Evolutionary conservation across 2,888 invertebrate species (phyloP), one percentile per base, ranked within the genome.

Genomic region (Caenorhabditis auriculariae): DNA sequence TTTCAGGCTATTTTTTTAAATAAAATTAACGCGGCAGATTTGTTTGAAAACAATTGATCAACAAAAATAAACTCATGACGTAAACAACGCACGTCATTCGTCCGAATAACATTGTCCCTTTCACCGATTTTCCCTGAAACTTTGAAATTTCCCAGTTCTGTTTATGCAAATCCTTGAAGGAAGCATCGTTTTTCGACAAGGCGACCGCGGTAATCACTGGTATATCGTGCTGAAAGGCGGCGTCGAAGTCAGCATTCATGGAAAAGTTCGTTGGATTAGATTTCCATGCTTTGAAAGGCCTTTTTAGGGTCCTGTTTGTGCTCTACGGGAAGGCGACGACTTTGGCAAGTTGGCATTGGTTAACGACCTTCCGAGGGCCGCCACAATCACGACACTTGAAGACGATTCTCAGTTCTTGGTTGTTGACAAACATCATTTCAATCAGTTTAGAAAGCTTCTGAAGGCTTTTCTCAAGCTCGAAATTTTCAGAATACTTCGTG

Each of bases 331-430:
- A 83, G 90, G 90, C 56, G 91, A 91, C 83, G 91, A 91, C 84
- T 91, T 91, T 83, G 91, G 91, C 49, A 91, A 91, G 84, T 85
- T 91, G 74, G 90, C 90, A 42, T 85, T 91, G 70, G 89, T 91
- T 74, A 91, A 90, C 83, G 90, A 90, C 84, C 88, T 89, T 50
- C 90, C 90, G 39, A 88, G 90, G 83, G 90, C 90, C 56, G 90
- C 90, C 28, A 90, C 90, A 17, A 90, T 91, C 74, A 88, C 90
- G 35, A 85, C 90, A 52, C 85, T 88, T 70, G 90, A 91, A 82
- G 88, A 89, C 83, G 89, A 90, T 83, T 90, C 90, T 77, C 90
- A 90, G 82, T 88, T 91, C 80, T 84, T 91, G 65, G 85, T 90
- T 45, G 90, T 91, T 42, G 90, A 91, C 83, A 91, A 91, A 83